These are phyloP conservation scores for Gallinago jamesoni DNA, from an alignment of 2,113 vertebrate genomes.

Conservation along the genomic window DNA sequence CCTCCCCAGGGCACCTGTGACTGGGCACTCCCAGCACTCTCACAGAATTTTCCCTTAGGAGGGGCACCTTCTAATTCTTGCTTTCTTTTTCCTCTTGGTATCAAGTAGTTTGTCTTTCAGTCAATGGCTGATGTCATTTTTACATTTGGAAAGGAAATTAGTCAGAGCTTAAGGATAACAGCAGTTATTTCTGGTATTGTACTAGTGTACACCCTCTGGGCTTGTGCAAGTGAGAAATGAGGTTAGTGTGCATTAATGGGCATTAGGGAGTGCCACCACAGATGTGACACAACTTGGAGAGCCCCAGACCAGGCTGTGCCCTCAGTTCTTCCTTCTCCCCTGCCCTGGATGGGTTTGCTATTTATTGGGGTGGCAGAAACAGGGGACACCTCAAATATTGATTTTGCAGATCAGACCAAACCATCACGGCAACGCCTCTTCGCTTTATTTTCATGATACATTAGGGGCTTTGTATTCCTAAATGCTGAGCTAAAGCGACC, in stretches of 20 bases:
- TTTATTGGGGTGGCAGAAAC: background rate
- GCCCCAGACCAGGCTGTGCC: background rate
- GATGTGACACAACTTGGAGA: background rate
- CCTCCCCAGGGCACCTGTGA: background rate
- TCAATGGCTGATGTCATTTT: background rate
- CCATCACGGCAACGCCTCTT: background rate
- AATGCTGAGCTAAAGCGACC: background rate
- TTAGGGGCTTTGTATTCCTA: background rate
- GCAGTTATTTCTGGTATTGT: background rate
- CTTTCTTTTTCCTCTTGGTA: background rate
- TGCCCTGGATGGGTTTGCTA: background rate
- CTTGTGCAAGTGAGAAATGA: background rate
- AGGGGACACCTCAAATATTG: background rate
- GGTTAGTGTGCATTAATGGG: background rate
- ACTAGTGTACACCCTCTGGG: background rate
- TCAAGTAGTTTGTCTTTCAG: background rate
- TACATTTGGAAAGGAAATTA: constrained; percentile 3
- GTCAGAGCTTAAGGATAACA: background rate
- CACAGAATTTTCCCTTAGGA: background rate
- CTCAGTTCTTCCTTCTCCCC: background rate
- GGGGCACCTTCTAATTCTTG: background rate
- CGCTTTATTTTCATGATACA: background rate
- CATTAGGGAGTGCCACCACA: rapidly evolving
- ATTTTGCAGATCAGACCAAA: background rate
- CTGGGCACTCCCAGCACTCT: background rate